phyloP scores from a whole-genome alignment of 2,113 vertebrate genomes.

The Hypocryptadius cinnamomeus region DNA sequence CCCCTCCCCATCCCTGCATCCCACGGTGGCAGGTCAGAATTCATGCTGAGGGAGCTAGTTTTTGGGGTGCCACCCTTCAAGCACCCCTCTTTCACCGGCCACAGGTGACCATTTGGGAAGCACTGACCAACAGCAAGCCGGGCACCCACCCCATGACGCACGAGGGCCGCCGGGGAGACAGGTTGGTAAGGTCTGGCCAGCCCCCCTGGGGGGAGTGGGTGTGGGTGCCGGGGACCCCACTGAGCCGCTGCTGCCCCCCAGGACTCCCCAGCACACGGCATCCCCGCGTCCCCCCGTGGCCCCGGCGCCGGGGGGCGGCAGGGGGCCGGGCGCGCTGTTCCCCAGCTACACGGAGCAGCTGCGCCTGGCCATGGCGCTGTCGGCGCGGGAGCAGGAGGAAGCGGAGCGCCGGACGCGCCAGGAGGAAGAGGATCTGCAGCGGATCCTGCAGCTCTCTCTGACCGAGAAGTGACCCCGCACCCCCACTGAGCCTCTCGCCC shows the following conservation, averaged over 20 bases:
- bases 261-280: slow-evolving; percentile 82
- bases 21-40: accelerated
- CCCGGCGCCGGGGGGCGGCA: slow-evolving; percentile 43
- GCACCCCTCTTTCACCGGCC: not conserved
- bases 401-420: slow-evolving; percentile 76
- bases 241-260: slow-evolving; percentile 4
- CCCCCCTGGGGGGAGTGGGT: not conserved
- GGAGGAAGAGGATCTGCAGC: slow-evolving; percentile 90
- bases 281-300: slow-evolving; percentile 41
- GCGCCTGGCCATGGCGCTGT: slow-evolving; percentile 91
- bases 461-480: slow-evolving; percentile 81
- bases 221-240: not conserved
- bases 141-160: slow-evolving; percentile 82
- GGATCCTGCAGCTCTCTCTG: slow-evolving; percentile 91
- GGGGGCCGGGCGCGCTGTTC: slow-evolving; percentile 70
- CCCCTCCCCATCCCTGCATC: not conserved
- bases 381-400: slow-evolving; percentile 87
- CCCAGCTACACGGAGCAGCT: slow-evolving; percentile 89
- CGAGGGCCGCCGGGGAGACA: slow-evolving; percentile 83
- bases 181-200: slow-evolving; percentile 68
- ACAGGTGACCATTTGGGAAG: slow-evolving; percentile 98
- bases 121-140: slow-evolving; percentile 95
- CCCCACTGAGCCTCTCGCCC: not conserved
- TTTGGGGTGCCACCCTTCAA: not conserved
- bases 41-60: not conserved